Conservation (phyloP, 1,140 invertebrate species). For the Metopolophium dirhodum region DNA sequence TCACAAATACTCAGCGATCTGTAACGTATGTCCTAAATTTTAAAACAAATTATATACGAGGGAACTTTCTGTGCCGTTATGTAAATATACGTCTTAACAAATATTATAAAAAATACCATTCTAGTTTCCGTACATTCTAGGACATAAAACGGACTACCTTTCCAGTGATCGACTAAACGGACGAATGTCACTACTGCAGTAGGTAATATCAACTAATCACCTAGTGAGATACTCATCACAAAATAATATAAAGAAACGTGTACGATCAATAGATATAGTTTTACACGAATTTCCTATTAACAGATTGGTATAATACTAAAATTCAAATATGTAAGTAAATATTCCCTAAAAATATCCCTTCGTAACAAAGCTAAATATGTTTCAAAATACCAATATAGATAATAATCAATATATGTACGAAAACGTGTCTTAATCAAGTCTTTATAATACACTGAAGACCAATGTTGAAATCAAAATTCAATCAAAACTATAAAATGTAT, state of each 20-base stretch:
- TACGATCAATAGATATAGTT: not conserved
- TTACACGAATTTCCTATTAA: not conserved
- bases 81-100: not conserved
- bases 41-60: not conserved
- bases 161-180: not conserved
- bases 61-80: not conserved
- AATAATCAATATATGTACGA: not conserved
- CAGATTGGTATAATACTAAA: not conserved
- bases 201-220: not conserved
- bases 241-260: not conserved
- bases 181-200: not conserved
- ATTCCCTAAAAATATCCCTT: not conserved
- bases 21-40: constrained; percentile 36
- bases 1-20: not conserved
- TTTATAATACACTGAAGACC: not conserved
- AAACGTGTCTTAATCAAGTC: not conserved
- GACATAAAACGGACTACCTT: not conserved
- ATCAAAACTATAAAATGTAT: not conserved
- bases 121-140: constrained; percentile 11
- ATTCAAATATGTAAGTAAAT: not conserved
- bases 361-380: not conserved
- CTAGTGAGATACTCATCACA: not conserved
- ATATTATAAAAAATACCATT: constrained; percentile 12
- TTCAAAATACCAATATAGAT: not conserved
- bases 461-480: not conserved